Evolutionary conservation across 2,797 vertebrate genomes (phyloP).

Genomic region (Cyclopterus lumpus): DNA sequence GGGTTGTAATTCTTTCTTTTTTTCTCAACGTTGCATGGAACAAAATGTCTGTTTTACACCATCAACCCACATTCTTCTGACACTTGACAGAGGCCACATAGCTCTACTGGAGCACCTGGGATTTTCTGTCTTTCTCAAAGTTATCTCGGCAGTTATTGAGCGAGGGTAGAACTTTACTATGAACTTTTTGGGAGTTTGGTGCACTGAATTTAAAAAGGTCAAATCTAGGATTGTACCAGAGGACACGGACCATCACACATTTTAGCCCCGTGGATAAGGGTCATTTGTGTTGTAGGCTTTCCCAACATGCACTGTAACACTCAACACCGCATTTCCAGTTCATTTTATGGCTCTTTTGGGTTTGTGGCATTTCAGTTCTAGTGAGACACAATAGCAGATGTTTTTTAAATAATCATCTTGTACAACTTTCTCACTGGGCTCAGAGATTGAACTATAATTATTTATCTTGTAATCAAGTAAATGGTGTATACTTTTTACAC

Average conservation of each 20-base stretch:
- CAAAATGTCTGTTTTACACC: not conserved
- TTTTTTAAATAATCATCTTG: not conserved
- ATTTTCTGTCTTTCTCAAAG: constrained; percentile 2
- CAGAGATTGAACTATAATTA: not conserved
- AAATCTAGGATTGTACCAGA: not conserved
- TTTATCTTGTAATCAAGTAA: not conserved
- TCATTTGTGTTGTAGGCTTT: constrained; percentile 1
- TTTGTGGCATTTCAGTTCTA: not conserved
- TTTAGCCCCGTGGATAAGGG: not conserved
- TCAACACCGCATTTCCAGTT: not conserved
- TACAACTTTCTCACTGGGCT: not conserved
- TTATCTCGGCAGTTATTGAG: not conserved
- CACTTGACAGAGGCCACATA: too few species aligned
- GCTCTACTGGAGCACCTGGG: not conserved
- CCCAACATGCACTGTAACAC: not conserved
- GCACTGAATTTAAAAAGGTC: constrained; percentile 3
- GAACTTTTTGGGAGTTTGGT: not conserved
- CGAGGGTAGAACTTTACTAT: not conserved
- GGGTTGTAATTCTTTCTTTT: not conserved
- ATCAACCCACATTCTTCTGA: constrained; percentile 12
- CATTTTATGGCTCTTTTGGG: not conserved
- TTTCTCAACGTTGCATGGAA: not conserved
- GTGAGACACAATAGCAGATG: not conserved
- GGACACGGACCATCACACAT: not conserved
- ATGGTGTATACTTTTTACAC: not conserved